Evolutionary conservation across 2,797 vertebrate species (phyloP), one percentile per base, ranked within the genome.

Genomic region (Pantherophis alleghaniensis): DNA sequence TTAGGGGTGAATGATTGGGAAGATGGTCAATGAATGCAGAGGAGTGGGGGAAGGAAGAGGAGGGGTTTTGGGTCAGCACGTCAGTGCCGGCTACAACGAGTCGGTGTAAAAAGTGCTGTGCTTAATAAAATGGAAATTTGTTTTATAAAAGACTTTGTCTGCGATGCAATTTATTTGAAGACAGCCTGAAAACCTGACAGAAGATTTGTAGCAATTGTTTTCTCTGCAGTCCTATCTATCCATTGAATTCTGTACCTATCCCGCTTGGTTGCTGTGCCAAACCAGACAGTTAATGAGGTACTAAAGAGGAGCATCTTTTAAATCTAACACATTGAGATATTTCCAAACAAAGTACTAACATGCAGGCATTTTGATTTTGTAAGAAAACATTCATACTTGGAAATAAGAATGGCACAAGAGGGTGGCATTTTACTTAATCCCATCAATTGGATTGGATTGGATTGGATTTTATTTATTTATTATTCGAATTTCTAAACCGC

Each of bases 181-280:
- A 42, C 37, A 42, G 37, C 37, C 37, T 42, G 37, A 42, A 0
- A 42, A 42, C 37, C 37, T 42, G 37, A 42, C 37, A 3, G 37
- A 42, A 42, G 37, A 2, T 2, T 32, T n/a, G n/a, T 32, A 32
- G 66, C 5, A 69, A 32, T 32, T 69, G 13, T 32, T 69, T 32
- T 66, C 14, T 69, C n/a, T 69, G 66, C 66, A 32, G 66, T 32
- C 66, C 66, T 69, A 16, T 16, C 28, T 16, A 32, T 69, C 63
- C 2, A 1, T 32, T 32, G n/a, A 18, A 69, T 1, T 32, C n/a
- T 32, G 28, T 7, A 1, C 63, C 13, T 7, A 0, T 16, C 5
- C n/a, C 5, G 2, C 7, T 18, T 32, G 2, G n/a, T 37, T 74
- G n/a, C 14, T 74, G 66, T 16, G 1, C 16, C n/a, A 74, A 74